A percentile compares a stretch with the other conserved stretches of the same genome.
phyloP scores from a whole-genome alignment of 1,140 invertebrate species.

The Popillia japonica region DNA sequence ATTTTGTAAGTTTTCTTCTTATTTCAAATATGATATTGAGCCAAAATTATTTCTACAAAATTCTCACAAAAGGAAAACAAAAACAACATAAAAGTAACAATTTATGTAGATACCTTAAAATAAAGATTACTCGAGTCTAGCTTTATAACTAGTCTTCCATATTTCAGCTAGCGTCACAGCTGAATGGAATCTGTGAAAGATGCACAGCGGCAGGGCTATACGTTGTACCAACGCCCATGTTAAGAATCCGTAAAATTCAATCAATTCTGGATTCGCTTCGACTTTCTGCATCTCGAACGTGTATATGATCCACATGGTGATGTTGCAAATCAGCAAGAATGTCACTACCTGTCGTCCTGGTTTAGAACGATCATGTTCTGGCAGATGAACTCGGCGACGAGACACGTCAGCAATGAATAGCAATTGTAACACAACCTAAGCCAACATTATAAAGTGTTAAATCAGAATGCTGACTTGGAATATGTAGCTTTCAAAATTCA shows the following conservation, averaged over 20 bases:
- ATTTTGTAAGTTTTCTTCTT: slow-evolving; percentile 4
- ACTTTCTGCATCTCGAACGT: slow-evolving; percentile 97
- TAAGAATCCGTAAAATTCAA: slow-evolving; percentile 92
- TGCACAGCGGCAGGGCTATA: slow-evolving; percentile 92
- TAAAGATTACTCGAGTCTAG: slow-evolving; percentile 76
- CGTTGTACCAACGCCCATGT: slow-evolving; percentile 95
- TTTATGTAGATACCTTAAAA: not conserved
- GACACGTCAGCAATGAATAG: slow-evolving; percentile 95
- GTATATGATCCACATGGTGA: slow-evolving; percentile 95
- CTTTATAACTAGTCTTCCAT: slow-evolving; percentile 98
- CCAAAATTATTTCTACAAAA: slow-evolving; percentile 30
- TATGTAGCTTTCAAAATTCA: no score
- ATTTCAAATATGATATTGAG: slow-evolving; percentile 34
- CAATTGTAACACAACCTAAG: slow-evolving; percentile 86
- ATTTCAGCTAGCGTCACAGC: slow-evolving; percentile 96
- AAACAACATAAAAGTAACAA: slow-evolving; percentile 18
- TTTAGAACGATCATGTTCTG: slow-evolving; percentile 91
- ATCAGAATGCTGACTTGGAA: no score
- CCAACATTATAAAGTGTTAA: not conserved
- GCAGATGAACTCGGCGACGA: slow-evolving; percentile 85
- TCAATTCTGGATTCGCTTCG: slow-evolving; percentile 87
- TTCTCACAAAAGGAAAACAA: not conserved
- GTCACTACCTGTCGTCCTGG: slow-evolving; percentile 95
- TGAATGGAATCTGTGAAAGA: slow-evolving; percentile 97
- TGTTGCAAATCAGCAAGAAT: slow-evolving; percentile 93